Conservation (phyloP, 2,113 vertebrate genomes). For the Acrocephalus arundinaceus region DNA sequence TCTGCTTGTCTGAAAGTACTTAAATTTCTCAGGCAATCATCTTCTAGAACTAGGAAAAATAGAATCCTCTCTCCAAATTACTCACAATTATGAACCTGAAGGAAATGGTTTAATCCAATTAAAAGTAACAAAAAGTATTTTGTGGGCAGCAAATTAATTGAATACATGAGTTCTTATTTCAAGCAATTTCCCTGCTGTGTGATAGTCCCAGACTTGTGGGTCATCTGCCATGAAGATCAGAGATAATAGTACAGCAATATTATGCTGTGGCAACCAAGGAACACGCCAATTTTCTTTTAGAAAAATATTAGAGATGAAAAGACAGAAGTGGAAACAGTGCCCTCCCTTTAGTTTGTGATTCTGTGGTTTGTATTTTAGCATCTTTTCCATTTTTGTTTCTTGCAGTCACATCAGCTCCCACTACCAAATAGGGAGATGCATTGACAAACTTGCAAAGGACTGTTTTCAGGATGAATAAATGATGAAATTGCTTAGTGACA, state of each 20-base stretch:
- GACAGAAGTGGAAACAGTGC: not conserved
- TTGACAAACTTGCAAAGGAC: not conserved
- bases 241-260: not conserved
- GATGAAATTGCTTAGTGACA: not conserved
- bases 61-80: fast-evolving
- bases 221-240: not conserved
- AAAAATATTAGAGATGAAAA: not conserved
- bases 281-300: not conserved
- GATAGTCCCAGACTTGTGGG: not conserved
- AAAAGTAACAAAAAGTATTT: not conserved
- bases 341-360: not conserved
- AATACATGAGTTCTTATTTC: not conserved
- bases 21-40: not conserved
- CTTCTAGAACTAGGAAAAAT: not conserved
- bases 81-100: not conserved
- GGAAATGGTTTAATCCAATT: not conserved
- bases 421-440: constrained; percentile 18
- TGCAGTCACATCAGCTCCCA: not conserved
- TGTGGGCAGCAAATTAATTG: not conserved
- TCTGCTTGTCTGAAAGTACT: not conserved
- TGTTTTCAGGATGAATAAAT: not conserved
- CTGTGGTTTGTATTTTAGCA: not conserved
- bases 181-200: not conserved
- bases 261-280: not conserved
- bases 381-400: constrained; percentile 12